Percentiles rank a stretch among this genome's conserved stretches.
phyloP scores from a whole-genome alignment of 2,888 invertebrate species.

The Epirrhoe tristata region DNA sequence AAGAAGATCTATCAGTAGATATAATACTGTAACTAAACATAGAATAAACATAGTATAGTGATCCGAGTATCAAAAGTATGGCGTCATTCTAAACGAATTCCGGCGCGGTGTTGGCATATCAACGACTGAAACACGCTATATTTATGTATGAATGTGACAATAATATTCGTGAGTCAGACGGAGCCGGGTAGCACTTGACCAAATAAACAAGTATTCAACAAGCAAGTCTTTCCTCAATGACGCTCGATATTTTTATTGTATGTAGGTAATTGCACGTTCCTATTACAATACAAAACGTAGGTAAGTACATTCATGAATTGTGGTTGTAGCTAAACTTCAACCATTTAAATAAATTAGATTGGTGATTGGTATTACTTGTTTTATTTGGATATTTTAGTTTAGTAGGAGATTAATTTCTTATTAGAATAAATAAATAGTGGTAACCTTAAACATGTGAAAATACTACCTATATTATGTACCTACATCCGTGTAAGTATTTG shows the following conservation, averaged over 20 bases:
- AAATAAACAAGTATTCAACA: slow-evolving; percentile 77
- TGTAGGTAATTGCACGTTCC: slow-evolving; percentile 19
- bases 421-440: too few relatives aligned
- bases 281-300: neutral
- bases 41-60: slow-evolving; percentile 34
- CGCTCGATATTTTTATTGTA: slow-evolving; percentile 42
- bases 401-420: too few relatives aligned
- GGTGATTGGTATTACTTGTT: too few relatives aligned
- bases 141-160: slow-evolving; percentile 73
- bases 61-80: slow-evolving; percentile 69
- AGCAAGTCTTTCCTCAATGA: slow-evolving; percentile 69
- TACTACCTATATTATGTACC: slow-evolving; percentile 26
- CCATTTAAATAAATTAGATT: neutral
- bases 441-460: too few relatives aligned
- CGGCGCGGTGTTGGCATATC: slow-evolving; percentile 69
- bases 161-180: slow-evolving; percentile 79
- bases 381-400: too few relatives aligned
- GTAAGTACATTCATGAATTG: neutral
- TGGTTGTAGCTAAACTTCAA: neutral
- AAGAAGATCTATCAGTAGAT: neutral
- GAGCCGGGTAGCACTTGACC: slow-evolving; percentile 71
- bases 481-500: slow-evolving; percentile 43
- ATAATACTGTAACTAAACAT: neutral
- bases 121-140: slow-evolving; percentile 73
- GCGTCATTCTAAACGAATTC: slow-evolving; percentile 77